Percentiles rank a stretch among this genome's conserved stretches.
These are phyloP conservation scores for Pelmatolapia mariae DNA, from an alignment of 2,113 vertebrate genomes.

Conservation along the genomic window DNA sequence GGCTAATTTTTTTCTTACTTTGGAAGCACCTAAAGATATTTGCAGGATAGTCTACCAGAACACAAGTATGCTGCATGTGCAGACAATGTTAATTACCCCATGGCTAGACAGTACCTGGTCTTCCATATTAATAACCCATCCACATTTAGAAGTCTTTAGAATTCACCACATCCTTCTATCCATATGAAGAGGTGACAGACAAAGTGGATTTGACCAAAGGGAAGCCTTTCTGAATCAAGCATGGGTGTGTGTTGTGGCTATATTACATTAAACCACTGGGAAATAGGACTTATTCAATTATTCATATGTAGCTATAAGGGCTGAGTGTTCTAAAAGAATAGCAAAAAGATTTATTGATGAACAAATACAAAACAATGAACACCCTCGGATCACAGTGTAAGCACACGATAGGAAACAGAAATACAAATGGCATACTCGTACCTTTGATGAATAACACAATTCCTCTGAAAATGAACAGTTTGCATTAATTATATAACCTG, in stretches of 20 bases:
- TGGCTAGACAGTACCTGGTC: neutral
- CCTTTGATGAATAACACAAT: neutral
- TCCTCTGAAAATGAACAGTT: neutral
- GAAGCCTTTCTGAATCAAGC: neutral
- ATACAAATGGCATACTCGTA: neutral
- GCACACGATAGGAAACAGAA: neutral
- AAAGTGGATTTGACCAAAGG: neutral
- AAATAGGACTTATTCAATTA: neutral
- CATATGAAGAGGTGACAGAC: neutral
- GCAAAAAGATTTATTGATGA: neutral
- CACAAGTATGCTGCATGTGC: neutral
- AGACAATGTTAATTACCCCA: neutral
- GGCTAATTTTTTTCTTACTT: neutral
- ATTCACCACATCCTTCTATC: neutral
- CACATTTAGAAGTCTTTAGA: neutral
- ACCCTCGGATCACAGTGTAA: neutral
- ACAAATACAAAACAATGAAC: neutral
- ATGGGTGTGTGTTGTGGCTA: neutral
- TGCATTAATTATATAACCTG: neutral
- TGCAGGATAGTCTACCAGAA: neutral
- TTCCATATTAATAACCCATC: neutral
- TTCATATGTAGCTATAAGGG: neutral
- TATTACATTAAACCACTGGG: neutral
- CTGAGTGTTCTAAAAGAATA: neutral
- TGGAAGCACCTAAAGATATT: neutral